Percentiles rank a stretch among this genome's conserved stretches.
Conservation (phyloP, 2,888 invertebrate genomes). For the Tricholauxania praeusta region DNA sequence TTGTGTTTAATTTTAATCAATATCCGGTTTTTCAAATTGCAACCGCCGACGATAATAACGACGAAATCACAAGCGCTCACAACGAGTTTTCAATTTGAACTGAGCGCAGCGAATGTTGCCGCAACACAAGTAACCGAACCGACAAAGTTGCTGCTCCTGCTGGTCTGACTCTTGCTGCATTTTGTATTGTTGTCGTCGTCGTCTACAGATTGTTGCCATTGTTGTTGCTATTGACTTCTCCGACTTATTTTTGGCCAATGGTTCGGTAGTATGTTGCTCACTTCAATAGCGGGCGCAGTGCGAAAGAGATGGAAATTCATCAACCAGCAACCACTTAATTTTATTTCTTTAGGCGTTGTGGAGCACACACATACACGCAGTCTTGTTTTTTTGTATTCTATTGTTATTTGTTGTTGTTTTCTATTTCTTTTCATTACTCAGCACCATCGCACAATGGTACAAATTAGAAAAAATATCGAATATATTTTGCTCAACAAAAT, state of each 20-base stretch:
- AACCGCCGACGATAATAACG: conserved; percentile 50
- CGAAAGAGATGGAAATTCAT: conserved; percentile 63
- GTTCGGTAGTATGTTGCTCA: conserved; percentile 28
- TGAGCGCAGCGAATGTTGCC: conserved; percentile 59
- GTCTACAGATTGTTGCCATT: conserved; percentile 62
- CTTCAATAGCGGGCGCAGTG: conserved; percentile 40
- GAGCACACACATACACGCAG: neutral
- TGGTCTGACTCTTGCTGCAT: conserved; percentile 53
- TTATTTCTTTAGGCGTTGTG: conserved; percentile 48
- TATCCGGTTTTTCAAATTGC: conserved; percentile 34
- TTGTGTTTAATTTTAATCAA: conserved; percentile 18
- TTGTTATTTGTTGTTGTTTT: conserved; percentile 8
- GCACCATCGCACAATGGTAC: neutral
- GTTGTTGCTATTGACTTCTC: conserved; percentile 45
- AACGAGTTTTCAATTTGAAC: conserved; percentile 65
- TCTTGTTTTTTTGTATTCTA: conserved; percentile 5
- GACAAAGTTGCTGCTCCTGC: conserved; percentile 45
- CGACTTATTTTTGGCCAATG: conserved; percentile 30
- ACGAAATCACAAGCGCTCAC: conserved; percentile 52
- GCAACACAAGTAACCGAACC: conserved; percentile 59
- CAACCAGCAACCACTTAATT: conserved; percentile 53
- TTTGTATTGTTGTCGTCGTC: conserved; percentile 41
- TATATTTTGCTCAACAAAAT: too few relatives aligned
- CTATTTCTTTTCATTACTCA: neutral
- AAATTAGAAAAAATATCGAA: too few relatives aligned